Base-by-base conservation (phyloP, 2,888 invertebrate genomes). In the Patella depressa region DNA sequence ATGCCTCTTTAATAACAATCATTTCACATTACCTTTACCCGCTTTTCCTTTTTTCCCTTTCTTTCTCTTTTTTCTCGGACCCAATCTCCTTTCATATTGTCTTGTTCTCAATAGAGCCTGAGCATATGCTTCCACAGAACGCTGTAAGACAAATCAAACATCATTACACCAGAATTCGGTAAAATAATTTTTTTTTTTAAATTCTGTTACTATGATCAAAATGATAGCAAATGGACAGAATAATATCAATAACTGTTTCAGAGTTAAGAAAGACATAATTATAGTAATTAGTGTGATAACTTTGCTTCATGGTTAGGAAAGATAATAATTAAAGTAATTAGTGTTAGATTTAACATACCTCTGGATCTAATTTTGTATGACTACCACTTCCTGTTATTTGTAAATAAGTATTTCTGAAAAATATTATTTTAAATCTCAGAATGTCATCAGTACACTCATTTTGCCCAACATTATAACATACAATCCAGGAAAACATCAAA, bases 51-150 rank as follows among this genome's bases (percentile, higher is more conserved):
- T 57, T 29, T 78, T 78, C 70, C 79, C 82, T 65, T 82, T 78
- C 17, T 78, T 81, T 74, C 82, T 79, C 17, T 73, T 76, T 72
- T 83, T 79, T 17, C 79, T 84, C 19, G 84, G 82, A 72, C 87
- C 87, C 59, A 91, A 84, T 76, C 89, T 90, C 24, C 91, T 85
- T 76, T 91, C 90, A 80, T 91, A 91, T 80, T 89, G 88, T 72
- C 85, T 84, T 2, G 89, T 88, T 73, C 91, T 83, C 72, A 88
- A 79, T 34, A 89, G 82, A 2, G 90, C 91, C 72, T 86, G 85
- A 2, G 89, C 84, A 84, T 88, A 88, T 19, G 86, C 84, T 76
- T 88, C 86, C 45, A 87, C 85, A 69, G 80, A 75, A 73, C 83
- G 82, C 88, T 88, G 80, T 14, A 80, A 55, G 71, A 53, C 45